Conservation (phyloP, 2,113 vertebrate genomes). For the Tragulus kanchil region DNA sequence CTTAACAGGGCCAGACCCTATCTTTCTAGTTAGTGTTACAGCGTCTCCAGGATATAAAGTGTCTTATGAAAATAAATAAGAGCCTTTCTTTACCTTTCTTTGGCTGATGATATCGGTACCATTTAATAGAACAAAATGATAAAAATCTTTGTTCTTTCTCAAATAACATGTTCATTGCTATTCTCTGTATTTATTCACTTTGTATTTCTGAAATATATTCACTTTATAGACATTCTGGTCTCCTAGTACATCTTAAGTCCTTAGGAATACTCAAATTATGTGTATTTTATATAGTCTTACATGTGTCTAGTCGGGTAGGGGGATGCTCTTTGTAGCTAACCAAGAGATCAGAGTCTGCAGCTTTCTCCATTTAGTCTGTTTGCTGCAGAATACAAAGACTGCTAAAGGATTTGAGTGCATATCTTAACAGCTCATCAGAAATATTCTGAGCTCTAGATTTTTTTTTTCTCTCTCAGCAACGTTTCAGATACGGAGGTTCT, state of each 20-base stretch:
- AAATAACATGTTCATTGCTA: slow-evolving; percentile 66
- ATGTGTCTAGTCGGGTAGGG: not conserved
- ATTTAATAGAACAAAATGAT: slow-evolving; percentile 69
- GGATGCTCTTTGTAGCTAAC: not conserved
- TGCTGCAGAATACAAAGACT: slow-evolving; percentile 55
- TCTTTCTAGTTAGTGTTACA: slow-evolving; percentile 73
- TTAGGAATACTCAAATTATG: slow-evolving; percentile 35
- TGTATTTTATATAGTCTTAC: slow-evolving; percentile 40
- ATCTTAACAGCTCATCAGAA: slow-evolving; percentile 77
- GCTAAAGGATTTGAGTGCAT: slow-evolving; percentile 36
- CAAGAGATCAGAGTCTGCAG: not conserved
- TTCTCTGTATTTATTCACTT: slow-evolving; percentile 43
- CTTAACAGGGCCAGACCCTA: slow-evolving; percentile 45
- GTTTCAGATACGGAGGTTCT: slow-evolving; percentile 67
- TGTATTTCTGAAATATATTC: slow-evolving; percentile 58
- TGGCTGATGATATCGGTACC: slow-evolving; percentile 51
- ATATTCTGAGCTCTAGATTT: slow-evolving; percentile 64
- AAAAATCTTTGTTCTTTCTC: slow-evolving; percentile 63
- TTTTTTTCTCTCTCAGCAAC: slow-evolving; percentile 69
- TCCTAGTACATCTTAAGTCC: not conserved
- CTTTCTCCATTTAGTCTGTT: slow-evolving; percentile 44
- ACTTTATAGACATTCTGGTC: slow-evolving; percentile 46
- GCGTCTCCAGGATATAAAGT: slow-evolving; percentile 71
- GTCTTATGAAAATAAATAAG: slow-evolving; percentile 74
- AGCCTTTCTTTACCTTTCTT: slow-evolving; percentile 67